These are phyloP conservation scores for Poecilia latipinna DNA, from an alignment of 2,113 vertebrate species.

Conservation along the genomic window DNA sequence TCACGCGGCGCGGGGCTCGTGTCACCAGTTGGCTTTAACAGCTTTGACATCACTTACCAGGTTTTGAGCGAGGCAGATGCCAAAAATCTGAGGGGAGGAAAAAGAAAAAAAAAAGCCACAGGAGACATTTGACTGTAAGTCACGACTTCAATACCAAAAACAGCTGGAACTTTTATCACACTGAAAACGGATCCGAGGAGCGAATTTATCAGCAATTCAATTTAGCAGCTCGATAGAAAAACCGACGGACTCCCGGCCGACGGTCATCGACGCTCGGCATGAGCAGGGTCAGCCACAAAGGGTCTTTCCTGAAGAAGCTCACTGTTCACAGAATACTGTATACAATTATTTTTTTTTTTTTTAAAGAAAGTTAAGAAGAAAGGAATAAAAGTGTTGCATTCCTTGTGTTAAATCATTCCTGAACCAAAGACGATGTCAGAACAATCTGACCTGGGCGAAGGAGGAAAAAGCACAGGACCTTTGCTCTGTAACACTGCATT, in stretches of 20 bases:
- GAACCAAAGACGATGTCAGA: too few relatives aligned
- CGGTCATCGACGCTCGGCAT: background rate
- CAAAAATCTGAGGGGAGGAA: conserved; percentile 81
- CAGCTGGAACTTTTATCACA: background rate
- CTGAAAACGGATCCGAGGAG: background rate
- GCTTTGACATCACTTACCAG: conserved; percentile 88
- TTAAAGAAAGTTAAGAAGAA: background rate
- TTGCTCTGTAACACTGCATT: too few relatives aligned
- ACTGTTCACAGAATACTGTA: background rate
- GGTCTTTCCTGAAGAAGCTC: background rate
- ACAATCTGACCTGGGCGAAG: too few relatives aligned
- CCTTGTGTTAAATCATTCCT: too few relatives aligned
- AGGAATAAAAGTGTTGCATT: too few relatives aligned
- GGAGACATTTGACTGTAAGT: background rate
- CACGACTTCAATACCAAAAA: conserved; percentile 22
- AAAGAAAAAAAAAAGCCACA: background rate
- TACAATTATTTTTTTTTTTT: too few relatives aligned
- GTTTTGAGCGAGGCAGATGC: conserved; percentile 92
- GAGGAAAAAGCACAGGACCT: too few relatives aligned
- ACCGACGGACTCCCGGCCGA: too few relatives aligned
- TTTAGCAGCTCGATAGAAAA: background rate
- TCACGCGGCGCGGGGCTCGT: conserved; percentile 8
- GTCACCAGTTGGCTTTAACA: conserved; percentile 93
- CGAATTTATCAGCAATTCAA: background rate
- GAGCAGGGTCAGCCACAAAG: background rate